Base-by-base conservation (phyloP, 2,113 vertebrate species). In the Jaculus jaculus region DNA sequence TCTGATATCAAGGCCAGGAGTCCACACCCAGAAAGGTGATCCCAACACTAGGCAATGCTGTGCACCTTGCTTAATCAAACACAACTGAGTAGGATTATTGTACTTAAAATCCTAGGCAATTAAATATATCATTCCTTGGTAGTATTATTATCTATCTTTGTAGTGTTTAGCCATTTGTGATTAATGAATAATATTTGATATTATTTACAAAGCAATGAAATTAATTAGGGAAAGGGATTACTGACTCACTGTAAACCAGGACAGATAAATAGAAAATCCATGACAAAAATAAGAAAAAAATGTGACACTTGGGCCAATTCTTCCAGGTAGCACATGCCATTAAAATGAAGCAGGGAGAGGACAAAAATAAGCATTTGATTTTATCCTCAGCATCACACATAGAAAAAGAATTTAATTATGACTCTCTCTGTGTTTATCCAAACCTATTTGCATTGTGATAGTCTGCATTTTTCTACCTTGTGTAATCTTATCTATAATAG, bases 321-420 rank as follows among this genome's bases (percentile, higher is more conserved):
- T 97, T 95, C 83, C 18, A 83, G 32, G 82, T 71, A n/a, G 18
- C 60, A 17, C 66, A 37, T 78, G n/a, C 61, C 71, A 80, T 6
- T 86, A 37, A 77, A 28, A 17, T 95, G 66, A 90, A 18, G 92
- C 63, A 18, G 12, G 24, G 23, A 77, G 34, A 72, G 69, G 21
- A 61, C 12, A 87, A 91, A 60, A 73, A 74, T 58, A 61, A 88
- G 39, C 92, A 96, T 95, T 89, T 93, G 94, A 90, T 83, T 96
- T 77, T 30, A 60, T 65, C 23, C 60, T 77, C 23, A 34, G 60
- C 73, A 77, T 20, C 60, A 65, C 28, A 77, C 23, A 69, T 8
- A 80, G 80, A 60, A 72, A 42, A 54, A 91, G 17, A 94, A 96
- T 96, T 89, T 94, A 94, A 92, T 83, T 96, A 13, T 12, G 17